Base-by-base conservation (phyloP, 2,888 invertebrate genomes). In the Folsomia manolachei region DNA sequence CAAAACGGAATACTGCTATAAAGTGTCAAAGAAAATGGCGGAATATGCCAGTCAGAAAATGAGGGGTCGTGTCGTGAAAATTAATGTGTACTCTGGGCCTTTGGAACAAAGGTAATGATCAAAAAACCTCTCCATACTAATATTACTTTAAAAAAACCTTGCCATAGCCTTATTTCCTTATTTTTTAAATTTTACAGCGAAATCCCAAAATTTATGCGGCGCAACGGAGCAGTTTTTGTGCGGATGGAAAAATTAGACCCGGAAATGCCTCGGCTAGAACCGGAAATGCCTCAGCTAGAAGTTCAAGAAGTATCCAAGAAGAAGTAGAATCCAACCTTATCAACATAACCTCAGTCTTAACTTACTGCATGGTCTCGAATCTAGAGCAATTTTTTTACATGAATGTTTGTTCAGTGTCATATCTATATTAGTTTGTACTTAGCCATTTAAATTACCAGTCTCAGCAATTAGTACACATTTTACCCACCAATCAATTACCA, bases 141-240 rank as follows among this genome's bases (percentile, higher is more conserved):
- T n/a, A n/a, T n/a, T n/a, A n/a, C n/a, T n/a, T n/a, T n/a, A n/a
- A n/a, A n/a, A n/a, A n/a, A n/a, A n/a, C n/a, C n/a, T n/a, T n/a
- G n/a, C n/a, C n/a, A n/a, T n/a, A n/a, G n/a, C n/a, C n/a, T n/a
- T n/a, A n/a, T n/a, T n/a, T n/a, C n/a, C n/a, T n/a, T n/a, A n/a
- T 39, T 39, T 14, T 39, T 39, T 4, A 52, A 70, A 39, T 39
- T 39, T 39, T 39, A 39, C 39, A 39, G 72, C 61, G 74, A 77
- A 64, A 75, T 77, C 23, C 77, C 77, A 11, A 77, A 75, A 27
- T 75, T 77, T 60, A 74, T 77, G 75, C 39, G 75, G 64, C 64
- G 77, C 23, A 62, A 62, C 24, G 62, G 62, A 19, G 7, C 39
- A 4, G 4, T 14, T 39, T 39, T 9, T 39, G 39, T 39, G 7